phyloP scores from a whole-genome alignment of 2,797 vertebrate genomes.

The Lacerta bilineata region DNA sequence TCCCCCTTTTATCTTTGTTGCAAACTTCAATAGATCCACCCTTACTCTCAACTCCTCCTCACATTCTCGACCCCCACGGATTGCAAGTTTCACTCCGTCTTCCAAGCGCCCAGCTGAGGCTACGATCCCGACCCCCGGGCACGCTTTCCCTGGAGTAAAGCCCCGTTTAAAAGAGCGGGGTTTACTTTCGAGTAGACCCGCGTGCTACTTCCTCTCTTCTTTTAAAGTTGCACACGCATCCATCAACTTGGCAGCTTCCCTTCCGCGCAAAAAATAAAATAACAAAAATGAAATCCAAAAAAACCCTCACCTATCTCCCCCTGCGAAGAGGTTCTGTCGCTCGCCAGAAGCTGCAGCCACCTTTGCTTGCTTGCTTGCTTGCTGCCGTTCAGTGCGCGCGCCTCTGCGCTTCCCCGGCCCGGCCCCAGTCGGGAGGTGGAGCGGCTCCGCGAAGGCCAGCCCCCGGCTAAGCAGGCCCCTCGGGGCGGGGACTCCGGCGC shows the following conservation, averaged over 20 bases:
- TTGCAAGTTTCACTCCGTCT: not conserved
- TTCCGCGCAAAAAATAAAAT: too few species aligned
- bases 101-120: not conserved
- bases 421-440: not conserved
- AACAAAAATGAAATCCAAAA: too few species aligned
- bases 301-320: not conserved
- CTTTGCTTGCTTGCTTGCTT: not conserved
- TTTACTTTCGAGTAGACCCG: not conserved
- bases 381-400: too few species aligned
- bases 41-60: too few species aligned
- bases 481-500: not conserved
- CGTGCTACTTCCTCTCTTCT: not conserved
- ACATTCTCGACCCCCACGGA: too few species aligned
- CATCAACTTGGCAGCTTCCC: not conserved
- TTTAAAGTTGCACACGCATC: not conserved
- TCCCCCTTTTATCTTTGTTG: not conserved
- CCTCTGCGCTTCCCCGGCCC: not conserved
- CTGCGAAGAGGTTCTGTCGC: not conserved
- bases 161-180: not conserved
- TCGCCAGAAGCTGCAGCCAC: not conserved
- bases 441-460: not conserved
- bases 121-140: not conserved
- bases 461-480: not conserved
- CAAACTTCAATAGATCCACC: not conserved
- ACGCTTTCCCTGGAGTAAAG: not conserved